A percentile compares a stretch with the other conserved stretches of the same genome.
phyloP scores from a whole-genome alignment of 2,797 vertebrate genomes.

The Sphenopsis melanotis region DNA sequence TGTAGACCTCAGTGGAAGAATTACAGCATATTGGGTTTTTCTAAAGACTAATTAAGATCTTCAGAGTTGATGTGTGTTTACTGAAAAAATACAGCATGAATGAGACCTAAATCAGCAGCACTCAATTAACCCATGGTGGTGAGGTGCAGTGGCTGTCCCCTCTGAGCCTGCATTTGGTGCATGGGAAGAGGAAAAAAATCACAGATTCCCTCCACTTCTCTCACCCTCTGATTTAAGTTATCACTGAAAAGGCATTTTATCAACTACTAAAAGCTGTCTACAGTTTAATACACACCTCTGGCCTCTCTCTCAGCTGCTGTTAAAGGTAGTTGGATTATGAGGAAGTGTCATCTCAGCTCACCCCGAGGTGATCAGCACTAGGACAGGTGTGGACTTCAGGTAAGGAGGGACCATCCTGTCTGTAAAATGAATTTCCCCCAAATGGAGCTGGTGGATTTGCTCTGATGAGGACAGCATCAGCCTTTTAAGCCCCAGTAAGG shows the following conservation, averaged over 20 bases:
- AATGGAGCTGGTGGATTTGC: not conserved
- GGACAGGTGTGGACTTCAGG: not conserved
- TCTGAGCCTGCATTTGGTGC: not conserved
- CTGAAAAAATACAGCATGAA: not conserved
- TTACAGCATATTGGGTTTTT: constrained; percentile 41
- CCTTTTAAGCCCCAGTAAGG: not conserved
- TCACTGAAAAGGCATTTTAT: not conserved
- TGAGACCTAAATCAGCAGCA: not conserved
- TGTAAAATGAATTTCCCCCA: not conserved
- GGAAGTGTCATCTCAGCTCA: not conserved
- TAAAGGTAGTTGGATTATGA: not conserved
- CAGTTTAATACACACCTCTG: not conserved
- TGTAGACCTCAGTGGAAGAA: constrained; percentile 40
- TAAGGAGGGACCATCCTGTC: not conserved
- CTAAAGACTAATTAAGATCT: constrained; percentile 54
- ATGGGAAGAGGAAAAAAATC: not conserved
- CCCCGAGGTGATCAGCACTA: not conserved
- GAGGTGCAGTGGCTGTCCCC: not conserved
- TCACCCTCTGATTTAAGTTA: not conserved
- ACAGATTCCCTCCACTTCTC: not conserved
- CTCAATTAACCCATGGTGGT: not conserved
- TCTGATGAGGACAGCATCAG: not conserved
- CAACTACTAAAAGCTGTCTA: not conserved
- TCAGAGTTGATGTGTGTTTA: constrained; percentile 35
- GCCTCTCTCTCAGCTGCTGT: not conserved